phyloP scores from a whole-genome alignment of 1,140 invertebrate species.

The Potamilus streckersoni region DNA sequence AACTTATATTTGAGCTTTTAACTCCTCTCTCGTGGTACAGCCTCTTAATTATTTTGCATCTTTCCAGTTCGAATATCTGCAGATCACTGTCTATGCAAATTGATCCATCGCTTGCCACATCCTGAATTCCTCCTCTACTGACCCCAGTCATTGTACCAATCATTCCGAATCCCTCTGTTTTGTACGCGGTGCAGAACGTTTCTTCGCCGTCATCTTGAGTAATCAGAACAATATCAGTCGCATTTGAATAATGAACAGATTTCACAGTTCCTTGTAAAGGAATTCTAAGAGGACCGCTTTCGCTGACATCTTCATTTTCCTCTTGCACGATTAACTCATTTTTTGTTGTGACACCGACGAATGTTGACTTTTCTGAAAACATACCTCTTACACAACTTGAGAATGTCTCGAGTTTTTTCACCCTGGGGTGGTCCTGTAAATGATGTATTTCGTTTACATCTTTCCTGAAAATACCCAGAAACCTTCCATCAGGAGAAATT shows the following conservation, averaged over 20 bases:
- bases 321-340: constrained; percentile 13
- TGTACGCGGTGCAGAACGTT: constrained; percentile 13
- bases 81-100: constrained; percentile 25
- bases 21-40: background rate
- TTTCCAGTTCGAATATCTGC: constrained; percentile 27
- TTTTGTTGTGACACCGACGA: constrained; percentile 14
- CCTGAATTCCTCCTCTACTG: constrained; percentile 15
- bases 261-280: constrained; percentile 12
- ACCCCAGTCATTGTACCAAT: constrained; percentile 18
- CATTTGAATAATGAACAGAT: constrained; percentile 15
- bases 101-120: constrained; percentile 28
- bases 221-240: constrained; percentile 12
- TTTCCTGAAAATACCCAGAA: constrained; percentile 16
- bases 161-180: constrained; percentile 25
- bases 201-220: constrained; percentile 15
- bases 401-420: constrained; percentile 9
- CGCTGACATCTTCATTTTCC: constrained; percentile 9
- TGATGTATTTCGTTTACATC: constrained; percentile 1
- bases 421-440: constrained; percentile 3
- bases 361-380: constrained; percentile 20
- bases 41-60: constrained; percentile 26
- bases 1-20: constrained; percentile 5
- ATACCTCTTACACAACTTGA: constrained; percentile 13
- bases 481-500: constrained; percentile 17
- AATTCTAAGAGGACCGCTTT: constrained; percentile 12